Conservation (phyloP, 30 jellyfish, hydroid and myxozoan genomes). For the Hydractinia echinata region DNA sequence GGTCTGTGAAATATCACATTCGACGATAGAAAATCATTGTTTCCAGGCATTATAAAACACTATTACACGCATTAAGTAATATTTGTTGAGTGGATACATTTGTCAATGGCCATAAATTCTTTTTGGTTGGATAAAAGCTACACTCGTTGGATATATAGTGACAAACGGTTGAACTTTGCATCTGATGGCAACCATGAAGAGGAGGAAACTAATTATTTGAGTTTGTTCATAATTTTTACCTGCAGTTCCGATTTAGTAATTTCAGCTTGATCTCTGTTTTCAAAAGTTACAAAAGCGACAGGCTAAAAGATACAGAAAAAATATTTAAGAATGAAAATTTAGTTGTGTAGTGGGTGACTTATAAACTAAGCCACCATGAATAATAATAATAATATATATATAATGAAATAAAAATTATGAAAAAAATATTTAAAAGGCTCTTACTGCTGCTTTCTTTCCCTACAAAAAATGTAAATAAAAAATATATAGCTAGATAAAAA, state of each 20-base stretch:
- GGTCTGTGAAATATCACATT: too few relatives aligned
- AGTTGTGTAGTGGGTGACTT: background rate
- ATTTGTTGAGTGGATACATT: too few relatives aligned
- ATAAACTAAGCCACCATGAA: background rate
- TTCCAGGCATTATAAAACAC: too few relatives aligned
- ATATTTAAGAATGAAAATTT: background rate
- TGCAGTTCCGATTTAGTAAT: slow-evolving; percentile 61
- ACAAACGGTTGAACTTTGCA: too few relatives aligned
- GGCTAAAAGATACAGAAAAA: slow-evolving; percentile 43
- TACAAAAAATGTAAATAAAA: slow-evolving; percentile 14
- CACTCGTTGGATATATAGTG: too few relatives aligned
- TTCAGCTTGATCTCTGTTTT: slow-evolving; percentile 80
- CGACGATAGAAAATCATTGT: too few relatives aligned
- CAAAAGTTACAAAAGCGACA: slow-evolving; percentile 95
- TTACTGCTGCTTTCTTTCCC: slow-evolving; percentile 95
- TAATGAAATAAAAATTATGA: background rate
- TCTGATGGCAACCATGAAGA: too few relatives aligned
- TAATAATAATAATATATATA: background rate
- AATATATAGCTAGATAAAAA: background rate
- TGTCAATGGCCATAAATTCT: too few relatives aligned
- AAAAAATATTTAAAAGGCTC: slow-evolving; percentile 5
- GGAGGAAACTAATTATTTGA: too few relatives aligned
- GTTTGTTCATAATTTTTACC: slow-evolving; percentile 29
- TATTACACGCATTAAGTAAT: too few relatives aligned
- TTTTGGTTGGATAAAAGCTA: too few relatives aligned